A percentile compares a stretch with the other conserved stretches of the same genome.
Conservation (phyloP, 1,140 invertebrate species). For the Cydia splendana region DNA sequence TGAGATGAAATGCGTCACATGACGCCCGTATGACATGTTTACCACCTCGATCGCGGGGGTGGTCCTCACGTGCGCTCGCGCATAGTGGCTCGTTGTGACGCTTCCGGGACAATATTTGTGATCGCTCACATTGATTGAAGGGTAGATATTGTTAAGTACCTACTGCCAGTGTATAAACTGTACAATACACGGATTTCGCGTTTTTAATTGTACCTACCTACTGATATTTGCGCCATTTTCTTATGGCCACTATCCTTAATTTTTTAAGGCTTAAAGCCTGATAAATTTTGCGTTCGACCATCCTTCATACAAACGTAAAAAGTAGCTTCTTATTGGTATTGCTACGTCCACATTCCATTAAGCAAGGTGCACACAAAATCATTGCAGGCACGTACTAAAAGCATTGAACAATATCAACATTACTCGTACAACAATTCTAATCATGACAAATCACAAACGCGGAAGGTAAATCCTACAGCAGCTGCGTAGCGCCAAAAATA, state of each 20-base stretch:
- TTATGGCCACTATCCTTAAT: background rate
- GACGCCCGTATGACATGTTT: constrained; percentile 18
- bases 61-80: constrained; percentile 46
- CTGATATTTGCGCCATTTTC: background rate
- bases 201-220: too few relatives aligned
- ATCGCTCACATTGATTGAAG: constrained; percentile 28
- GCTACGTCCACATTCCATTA: background rate
- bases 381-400: constrained; percentile 9
- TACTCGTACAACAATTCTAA: background rate
- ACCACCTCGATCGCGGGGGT: constrained; percentile 39
- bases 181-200: background rate
- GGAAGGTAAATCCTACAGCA: background rate
- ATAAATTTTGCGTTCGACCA: too few relatives aligned
- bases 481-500: constrained; percentile 47
- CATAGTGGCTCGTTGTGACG: constrained; percentile 29
- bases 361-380: background rate
- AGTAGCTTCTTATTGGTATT: background rate
- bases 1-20: background rate
- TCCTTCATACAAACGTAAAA: background rate
- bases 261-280: too few relatives aligned
- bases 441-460: background rate
- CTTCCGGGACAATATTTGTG: constrained; percentile 50
- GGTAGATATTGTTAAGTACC: constrained; percentile 22
- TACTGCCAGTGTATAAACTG: background rate
- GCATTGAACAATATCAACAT: background rate